Evolutionary conservation across 2,888 invertebrate species (phyloP), one percentile per base, ranked within the genome.

Genomic region (Chaetogeoica ovagalla): DNA sequence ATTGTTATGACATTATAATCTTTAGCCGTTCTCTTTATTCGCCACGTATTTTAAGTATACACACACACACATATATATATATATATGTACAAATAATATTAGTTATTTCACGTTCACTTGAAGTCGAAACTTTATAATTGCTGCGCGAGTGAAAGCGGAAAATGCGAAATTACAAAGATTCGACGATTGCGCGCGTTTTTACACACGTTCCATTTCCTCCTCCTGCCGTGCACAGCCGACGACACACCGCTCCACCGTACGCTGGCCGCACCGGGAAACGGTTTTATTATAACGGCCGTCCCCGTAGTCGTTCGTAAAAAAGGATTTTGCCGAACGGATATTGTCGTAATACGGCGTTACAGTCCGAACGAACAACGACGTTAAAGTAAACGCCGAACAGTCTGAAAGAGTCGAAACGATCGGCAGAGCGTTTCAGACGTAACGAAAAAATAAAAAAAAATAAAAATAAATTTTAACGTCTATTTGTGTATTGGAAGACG

Each of bases 41-140:
- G 15, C 48, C 9, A 43, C 30, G 30, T 30, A 30, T 30, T 30
- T 30, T 30, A 30, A 30, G 48, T 15, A 48, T 13, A 48, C 3
- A 48, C 11, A 9, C 48, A 30, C 21, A 2, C 48, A 60, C 19
- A 13, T 17, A 11, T 52, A 52, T 23, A 39, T 48, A 39, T 17
- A 55, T 23, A 74, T 43, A 30, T 60, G 30, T 52, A 52, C 52
- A 52, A 66, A 43, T 43, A 63, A 73, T 52, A 65, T n/a, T 39
- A 57, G 55, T 74, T 74, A 70, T 70, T 77, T 69, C 77, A 62
- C 55, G 65, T 79, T 71, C 70, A 19, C 70, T 66, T 71, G 71
- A 79, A 79, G 63, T 79, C 57, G n/a, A 1, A 71, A 71, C 55
- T 70, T 79, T 57, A 79, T 79, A 79, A 79, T 79, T 79, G 70